A percentile compares a stretch with the other conserved stretches of the same genome.
Conservation (phyloP, 2,888 invertebrate species). For the Hypomecis atomaria region DNA sequence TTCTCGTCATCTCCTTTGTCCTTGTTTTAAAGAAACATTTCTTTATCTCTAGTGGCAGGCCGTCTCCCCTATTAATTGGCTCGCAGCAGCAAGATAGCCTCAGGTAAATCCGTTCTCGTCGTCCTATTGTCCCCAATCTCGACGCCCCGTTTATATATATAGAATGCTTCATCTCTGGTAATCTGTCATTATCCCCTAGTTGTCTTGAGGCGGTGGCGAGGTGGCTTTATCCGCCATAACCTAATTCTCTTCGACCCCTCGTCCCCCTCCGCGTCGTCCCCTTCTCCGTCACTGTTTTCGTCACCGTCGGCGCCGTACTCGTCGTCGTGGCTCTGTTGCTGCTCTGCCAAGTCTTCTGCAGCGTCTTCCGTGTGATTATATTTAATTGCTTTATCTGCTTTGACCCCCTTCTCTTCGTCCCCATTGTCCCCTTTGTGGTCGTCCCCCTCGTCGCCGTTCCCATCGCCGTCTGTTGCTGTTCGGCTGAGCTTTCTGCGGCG, state of each 20-base stretch:
- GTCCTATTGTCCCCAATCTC: too few relatives aligned
- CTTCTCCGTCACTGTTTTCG: conserved; percentile 45
- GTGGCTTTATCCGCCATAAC: conserved; percentile 78
- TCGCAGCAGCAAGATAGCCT: too few relatives aligned
- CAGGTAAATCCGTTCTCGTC: too few relatives aligned
- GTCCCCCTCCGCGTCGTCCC: conserved; percentile 48
- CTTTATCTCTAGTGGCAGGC: too few relatives aligned
- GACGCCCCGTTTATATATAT: too few relatives aligned
- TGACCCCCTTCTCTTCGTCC: conserved; percentile 48
- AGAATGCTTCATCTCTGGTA: too few relatives aligned
- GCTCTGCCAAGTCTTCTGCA: conserved; percentile 52
- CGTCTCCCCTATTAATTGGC: too few relatives aligned
- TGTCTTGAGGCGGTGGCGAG: conserved; percentile 74
- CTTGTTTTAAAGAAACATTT: too few relatives aligned
- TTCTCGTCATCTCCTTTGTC: too few relatives aligned
- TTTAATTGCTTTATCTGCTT: conserved; percentile 74
- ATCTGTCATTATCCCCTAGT: conserved; percentile 38
- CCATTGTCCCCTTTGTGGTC: conserved; percentile 49
- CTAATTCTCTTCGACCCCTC: conserved; percentile 50
- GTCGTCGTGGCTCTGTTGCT: conserved; percentile 51
- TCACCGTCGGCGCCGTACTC: conserved; percentile 59
- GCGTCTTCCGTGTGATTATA: conserved; percentile 19
- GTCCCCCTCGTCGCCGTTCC: conserved; percentile 57
- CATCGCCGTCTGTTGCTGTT: conserved; percentile 53
- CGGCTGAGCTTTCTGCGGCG: conserved; percentile 52